Evolutionary conservation across 1,140 invertebrate species (phyloP).

Genomic region (Diachasmimorpha longicaudata): DNA sequence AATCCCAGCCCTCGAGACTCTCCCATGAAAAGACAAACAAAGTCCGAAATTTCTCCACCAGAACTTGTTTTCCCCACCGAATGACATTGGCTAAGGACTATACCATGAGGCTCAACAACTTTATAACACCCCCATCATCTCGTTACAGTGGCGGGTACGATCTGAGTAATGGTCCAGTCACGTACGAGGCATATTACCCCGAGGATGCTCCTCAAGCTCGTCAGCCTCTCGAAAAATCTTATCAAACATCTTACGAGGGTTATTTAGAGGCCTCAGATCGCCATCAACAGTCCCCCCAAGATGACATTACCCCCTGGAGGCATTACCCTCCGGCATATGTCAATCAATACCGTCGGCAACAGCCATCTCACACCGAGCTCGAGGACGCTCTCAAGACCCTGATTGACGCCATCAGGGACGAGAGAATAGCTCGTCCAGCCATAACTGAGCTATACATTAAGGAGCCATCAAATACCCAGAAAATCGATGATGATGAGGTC

Average conservation of each 20-base stretch:
- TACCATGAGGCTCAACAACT: neutral
- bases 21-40: too few species aligned
- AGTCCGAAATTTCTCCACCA: too few species aligned
- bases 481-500: neutral
- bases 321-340: neutral
- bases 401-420: neutral
- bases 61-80: too few species aligned
- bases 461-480: neutral
- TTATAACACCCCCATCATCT: neutral
- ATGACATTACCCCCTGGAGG: neutral
- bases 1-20: too few species aligned
- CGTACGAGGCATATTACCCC: slow-evolving; percentile 52
- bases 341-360: neutral
- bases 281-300: neutral
- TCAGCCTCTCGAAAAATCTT: slow-evolving; percentile 32
- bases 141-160: slow-evolving; percentile 31
- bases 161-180: slow-evolving; percentile 40
- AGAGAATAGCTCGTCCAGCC: neutral
- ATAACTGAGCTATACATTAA: neutral
- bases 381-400: neutral
- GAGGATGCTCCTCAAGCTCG: slow-evolving; percentile 17
- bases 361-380: neutral
- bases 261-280: slow-evolving; percentile 19
- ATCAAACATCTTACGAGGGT: slow-evolving; percentile 31
- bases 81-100: too few species aligned